These are phyloP conservation scores for Ursus arctos DNA, from an alignment of 2,113 vertebrate species.

Conservation along the genomic window DNA sequence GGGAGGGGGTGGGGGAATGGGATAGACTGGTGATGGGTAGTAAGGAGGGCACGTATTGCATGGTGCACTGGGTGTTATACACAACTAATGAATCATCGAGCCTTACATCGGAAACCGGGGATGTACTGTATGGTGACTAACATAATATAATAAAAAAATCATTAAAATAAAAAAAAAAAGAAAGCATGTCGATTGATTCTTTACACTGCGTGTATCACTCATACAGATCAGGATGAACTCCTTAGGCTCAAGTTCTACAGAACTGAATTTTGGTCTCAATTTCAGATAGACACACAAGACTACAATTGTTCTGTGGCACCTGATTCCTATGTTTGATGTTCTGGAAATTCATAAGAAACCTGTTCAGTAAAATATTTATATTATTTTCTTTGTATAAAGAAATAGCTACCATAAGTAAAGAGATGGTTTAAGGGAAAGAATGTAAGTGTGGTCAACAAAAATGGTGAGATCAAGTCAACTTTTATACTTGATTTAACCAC, in stretches of 20 bases:
- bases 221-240: background rate
- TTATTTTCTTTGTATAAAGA: slow-evolving; percentile 47
- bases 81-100: no score
- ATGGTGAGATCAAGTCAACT: background rate
- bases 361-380: background rate
- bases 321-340: background rate
- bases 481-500: background rate
- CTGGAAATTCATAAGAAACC: background rate
- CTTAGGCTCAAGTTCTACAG: background rate
- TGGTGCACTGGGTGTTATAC: no score
- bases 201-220: background rate
- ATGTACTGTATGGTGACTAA: no score
- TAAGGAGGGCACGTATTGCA: no score
- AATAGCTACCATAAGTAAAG: slow-evolving; percentile 4
- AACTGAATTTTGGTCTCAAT: background rate
- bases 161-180: no score
- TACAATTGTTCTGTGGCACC: background rate
- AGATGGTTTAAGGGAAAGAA: background rate
- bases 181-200: background rate
- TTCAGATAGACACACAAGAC: background rate
- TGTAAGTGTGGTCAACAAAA: background rate
- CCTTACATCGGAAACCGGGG: no score
- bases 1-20: no score
- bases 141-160: no score
- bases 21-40: no score